Conservation (phyloP, 2,113 vertebrate species). For the Gnathonemus echidnorhynchus region DNA sequence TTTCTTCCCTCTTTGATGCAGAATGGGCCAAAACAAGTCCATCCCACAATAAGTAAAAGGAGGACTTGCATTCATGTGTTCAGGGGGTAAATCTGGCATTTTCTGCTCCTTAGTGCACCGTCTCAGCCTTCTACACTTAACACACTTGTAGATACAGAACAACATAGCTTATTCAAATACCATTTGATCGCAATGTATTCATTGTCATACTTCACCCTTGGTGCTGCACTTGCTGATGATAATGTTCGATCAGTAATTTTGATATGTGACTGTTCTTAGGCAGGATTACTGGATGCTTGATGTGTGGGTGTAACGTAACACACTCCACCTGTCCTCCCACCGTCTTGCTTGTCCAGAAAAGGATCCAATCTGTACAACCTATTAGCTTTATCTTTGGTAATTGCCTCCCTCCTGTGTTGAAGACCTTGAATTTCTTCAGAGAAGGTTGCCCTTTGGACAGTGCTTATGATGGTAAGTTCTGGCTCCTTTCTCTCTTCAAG, state of each 20-base stretch:
- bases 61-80: neutral
- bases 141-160: neutral
- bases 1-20: slow-evolving; percentile 11
- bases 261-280: slow-evolving; percentile 5
- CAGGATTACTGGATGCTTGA: slow-evolving; percentile 1
- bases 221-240: slow-evolving; percentile 18
- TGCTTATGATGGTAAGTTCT: neutral
- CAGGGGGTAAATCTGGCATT: neutral
- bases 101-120: neutral
- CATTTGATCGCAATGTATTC: slow-evolving; percentile 13
- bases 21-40: slow-evolving; percentile 16
- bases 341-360: neutral
- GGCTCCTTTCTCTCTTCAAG: neutral
- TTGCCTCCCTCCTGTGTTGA: neutral
- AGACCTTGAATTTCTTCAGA: neutral
- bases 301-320: neutral
- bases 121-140: slow-evolving; percentile 9
- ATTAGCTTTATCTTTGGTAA: neutral
- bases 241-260: neutral
- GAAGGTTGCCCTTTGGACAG: neutral
- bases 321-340: neutral
- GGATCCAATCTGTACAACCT: neutral
- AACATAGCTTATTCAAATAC: slow-evolving; percentile 12
- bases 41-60: slow-evolving; percentile 21
- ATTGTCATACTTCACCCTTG: slow-evolving; percentile 6